These are phyloP conservation scores for Entomobrya multifasciata DNA, from an alignment of 2,888 invertebrate genomes.

Conservation along the genomic window DNA sequence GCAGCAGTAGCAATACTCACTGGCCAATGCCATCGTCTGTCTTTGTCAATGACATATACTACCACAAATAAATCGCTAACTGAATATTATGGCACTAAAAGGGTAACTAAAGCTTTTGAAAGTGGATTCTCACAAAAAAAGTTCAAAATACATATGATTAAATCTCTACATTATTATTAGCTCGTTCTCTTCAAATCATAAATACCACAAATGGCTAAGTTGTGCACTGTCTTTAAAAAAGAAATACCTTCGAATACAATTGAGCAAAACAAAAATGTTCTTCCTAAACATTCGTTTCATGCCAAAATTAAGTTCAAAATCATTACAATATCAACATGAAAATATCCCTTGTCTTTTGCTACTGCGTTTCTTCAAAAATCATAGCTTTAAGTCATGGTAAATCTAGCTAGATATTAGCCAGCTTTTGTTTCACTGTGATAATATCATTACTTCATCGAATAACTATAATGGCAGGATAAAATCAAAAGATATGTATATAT, in stretches of 20 bases:
- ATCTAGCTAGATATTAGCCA: too few relatives aligned
- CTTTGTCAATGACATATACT: not conserved
- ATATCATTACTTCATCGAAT: not conserved
- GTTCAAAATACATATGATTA: not conserved
- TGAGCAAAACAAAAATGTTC: too few relatives aligned
- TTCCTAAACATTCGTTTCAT: too few relatives aligned
- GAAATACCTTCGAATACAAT: too few relatives aligned
- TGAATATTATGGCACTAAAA: constrained; percentile 24
- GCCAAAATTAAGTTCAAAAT: not conserved
- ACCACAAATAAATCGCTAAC: not conserved
- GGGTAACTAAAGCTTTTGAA: constrained; percentile 2
- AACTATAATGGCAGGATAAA: not conserved
- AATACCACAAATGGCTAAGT: not conserved
- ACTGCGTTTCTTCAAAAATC: too few relatives aligned
- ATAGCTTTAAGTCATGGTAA: too few relatives aligned
- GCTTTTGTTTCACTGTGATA: not conserved
- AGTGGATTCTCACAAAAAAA: not conserved
- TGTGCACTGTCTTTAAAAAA: too few relatives aligned
- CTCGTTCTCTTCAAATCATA: not conserved
- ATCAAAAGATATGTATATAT: not conserved
- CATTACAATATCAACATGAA: too few relatives aligned
- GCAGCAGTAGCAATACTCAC: not conserved
- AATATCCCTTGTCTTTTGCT: too few relatives aligned
- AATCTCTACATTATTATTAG: not conserved
- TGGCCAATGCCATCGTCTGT: constrained; percentile 14